Conservation (phyloP, 2,888 invertebrate species). For the Erannis defoliaria region DNA sequence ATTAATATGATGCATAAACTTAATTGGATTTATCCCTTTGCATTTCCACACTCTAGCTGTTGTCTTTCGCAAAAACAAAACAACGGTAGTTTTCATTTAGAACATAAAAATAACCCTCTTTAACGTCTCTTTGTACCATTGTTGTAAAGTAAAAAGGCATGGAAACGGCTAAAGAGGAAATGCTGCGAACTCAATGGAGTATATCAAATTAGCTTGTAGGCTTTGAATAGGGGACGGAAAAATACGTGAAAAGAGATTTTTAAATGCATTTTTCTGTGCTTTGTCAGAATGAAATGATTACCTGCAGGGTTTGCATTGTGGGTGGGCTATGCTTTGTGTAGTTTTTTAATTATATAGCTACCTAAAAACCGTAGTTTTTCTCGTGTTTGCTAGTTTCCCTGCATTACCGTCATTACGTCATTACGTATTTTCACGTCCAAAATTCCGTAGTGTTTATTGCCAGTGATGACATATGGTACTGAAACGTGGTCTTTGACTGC, state of each 20-base stretch:
- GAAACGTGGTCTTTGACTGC: no score
- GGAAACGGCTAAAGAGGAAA: constrained; percentile 34
- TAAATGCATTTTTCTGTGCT: constrained; percentile 25
- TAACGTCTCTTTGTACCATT: constrained; percentile 35
- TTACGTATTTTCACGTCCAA: no score
- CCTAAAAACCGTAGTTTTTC: no score
- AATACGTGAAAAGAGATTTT: constrained; percentile 17
- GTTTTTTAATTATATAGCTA: neutral
- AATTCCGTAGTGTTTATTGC: no score
- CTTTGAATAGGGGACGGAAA: constrained; percentile 24
- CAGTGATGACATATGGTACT: no score
- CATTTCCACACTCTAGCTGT: constrained; percentile 6
- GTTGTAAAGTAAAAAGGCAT: constrained; percentile 37
- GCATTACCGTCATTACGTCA: no score
- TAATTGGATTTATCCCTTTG: constrained; percentile 1
- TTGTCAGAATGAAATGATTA: constrained; percentile 14
- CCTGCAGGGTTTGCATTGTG: neutral
- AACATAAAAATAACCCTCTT: constrained; percentile 33
- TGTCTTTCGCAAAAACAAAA: constrained; percentile 20
- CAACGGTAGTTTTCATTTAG: constrained; percentile 38
- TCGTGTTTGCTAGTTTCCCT: no score
- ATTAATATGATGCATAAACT: neutral
- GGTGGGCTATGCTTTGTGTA: neutral
- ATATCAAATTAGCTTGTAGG: constrained; percentile 46
- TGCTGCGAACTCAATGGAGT: constrained; percentile 40